Evolutionary conservation across 2,888 invertebrate genomes (phyloP).

Genomic region (Leptopilina drosophilae): DNA sequence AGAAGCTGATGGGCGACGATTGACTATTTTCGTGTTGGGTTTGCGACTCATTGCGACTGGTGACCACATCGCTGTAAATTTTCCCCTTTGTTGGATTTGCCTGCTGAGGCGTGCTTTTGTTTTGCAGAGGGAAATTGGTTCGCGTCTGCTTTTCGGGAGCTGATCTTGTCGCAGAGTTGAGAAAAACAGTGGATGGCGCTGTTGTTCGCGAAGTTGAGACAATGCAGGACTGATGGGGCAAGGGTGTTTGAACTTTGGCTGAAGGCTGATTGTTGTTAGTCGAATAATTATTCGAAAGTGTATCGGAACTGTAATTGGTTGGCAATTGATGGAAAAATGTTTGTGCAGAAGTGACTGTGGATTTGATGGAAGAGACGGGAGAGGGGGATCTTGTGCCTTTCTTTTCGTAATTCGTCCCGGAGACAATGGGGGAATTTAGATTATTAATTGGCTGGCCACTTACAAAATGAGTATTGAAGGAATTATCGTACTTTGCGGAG

Average conservation of each 20-base stretch:
- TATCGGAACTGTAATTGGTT: constrained; percentile 80
- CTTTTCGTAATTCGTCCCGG: constrained; percentile 67
- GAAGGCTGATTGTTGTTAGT: constrained; percentile 72
- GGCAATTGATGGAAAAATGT: constrained; percentile 84
- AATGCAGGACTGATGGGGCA: constrained; percentile 83
- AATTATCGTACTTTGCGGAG: constrained; percentile 82
- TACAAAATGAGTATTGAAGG: constrained; percentile 84
- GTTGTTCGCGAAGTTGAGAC: constrained; percentile 80
- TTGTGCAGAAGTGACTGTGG: constrained; percentile 78
- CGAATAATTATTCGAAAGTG: constrained; percentile 77
- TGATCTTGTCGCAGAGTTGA: constrained; percentile 67
- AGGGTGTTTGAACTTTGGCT: constrained; percentile 72
- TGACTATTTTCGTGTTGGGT: constrained; percentile 80
- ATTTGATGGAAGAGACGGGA: constrained; percentile 77
- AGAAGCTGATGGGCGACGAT: constrained; percentile 87
- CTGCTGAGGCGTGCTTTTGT: constrained; percentile 64
- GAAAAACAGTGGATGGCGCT: constrained; percentile 73
- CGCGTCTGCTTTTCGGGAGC: constrained; percentile 75
- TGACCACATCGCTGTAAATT: constrained; percentile 86
- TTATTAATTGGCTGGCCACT: constrained; percentile 83
- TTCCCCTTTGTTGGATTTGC: constrained; percentile 86
- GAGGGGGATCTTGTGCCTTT: constrained; percentile 79
- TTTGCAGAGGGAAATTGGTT: constrained; percentile 79
- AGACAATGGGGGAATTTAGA: constrained; percentile 79
- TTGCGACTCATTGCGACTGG: constrained; percentile 70